Evolutionary conservation across 2,888 invertebrate species (phyloP), one percentile per base, ranked within the genome.

Genomic region (Drosophila cyrtoloma): DNA sequence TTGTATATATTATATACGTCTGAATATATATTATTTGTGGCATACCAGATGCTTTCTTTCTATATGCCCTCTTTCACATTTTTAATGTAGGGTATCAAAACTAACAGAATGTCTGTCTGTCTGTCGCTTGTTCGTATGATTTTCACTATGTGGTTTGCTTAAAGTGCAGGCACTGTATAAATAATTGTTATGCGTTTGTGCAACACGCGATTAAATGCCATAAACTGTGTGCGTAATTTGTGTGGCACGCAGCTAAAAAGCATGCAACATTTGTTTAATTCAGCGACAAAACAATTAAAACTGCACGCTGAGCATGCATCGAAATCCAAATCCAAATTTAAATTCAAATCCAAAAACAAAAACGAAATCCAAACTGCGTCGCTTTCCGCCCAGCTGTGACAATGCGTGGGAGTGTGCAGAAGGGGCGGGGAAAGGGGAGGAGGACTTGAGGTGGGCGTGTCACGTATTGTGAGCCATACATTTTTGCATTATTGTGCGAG

Each of bases 381-480:
- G 78, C 73, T 82, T 89, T 82, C 88, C 52, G 59, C 35, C 35
- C 35, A 56, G 61, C 63, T 60, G 56, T 70, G 32, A 19, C 37
- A 52, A 50, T 10, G 35, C 22, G 16, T 2, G 50, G 22, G 16
- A n/a, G 22, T 7, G 12, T 3, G 14, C 9, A 14, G 12, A 14
- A n/a, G 44, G n/a, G 37, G 32, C 1, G 9, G 3, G 14, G 67
- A 47, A 42, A n/a, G 30, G 37, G 42, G 33, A 33, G 14, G 4
- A 42, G 42, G 19, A 26, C 32, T 32, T n/a, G 7, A 19, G 5
- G 37, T 35, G 62, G 63, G 65, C 63, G 78, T 84, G 86, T 87
- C 90, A 86, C 86, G 89, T 90, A 77, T 61, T 77, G 81, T 73
- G 75, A 47, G 82, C 81, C 78, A 90, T 87, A 89, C 82, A 87